Conservation (phyloP, 2,113 vertebrate genomes). For the Apus apus region DNA sequence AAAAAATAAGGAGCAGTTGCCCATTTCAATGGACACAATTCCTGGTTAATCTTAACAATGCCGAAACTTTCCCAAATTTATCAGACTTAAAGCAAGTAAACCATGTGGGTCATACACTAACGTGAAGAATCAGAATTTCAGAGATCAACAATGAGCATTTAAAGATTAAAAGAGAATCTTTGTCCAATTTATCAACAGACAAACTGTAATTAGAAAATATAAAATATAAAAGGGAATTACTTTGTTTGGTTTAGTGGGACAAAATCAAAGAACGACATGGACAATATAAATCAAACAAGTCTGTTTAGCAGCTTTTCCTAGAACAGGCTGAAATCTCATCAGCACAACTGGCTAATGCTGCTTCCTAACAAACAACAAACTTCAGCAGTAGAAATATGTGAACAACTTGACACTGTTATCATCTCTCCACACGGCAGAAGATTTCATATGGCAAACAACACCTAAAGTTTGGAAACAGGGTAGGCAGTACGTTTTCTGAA, state of each 20-base stretch:
- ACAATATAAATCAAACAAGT: background rate
- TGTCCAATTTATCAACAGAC: background rate
- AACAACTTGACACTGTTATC: background rate
- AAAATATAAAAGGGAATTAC: background rate
- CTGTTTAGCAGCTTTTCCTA: background rate
- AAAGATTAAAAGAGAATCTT: background rate
- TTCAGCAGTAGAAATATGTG: background rate
- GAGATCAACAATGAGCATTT: background rate
- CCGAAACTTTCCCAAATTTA: background rate
- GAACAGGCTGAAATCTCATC: slow-evolving; percentile 10
- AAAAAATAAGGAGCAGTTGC: background rate
- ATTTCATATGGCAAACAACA: background rate
- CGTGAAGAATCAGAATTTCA: background rate
- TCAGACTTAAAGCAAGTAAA: background rate
- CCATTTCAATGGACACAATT: background rate
- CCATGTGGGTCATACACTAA: background rate
- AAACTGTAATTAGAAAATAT: background rate
- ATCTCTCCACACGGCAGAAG: background rate
- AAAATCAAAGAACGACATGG: background rate
- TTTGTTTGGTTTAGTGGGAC: background rate
- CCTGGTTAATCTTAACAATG: background rate
- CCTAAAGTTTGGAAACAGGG: background rate
- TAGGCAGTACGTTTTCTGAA: background rate
- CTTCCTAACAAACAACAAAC: slow-evolving; percentile 9
- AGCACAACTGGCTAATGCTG: background rate